Conservation (phyloP, 2,113 vertebrate genomes). For the Tenrec ecaudatus region DNA sequence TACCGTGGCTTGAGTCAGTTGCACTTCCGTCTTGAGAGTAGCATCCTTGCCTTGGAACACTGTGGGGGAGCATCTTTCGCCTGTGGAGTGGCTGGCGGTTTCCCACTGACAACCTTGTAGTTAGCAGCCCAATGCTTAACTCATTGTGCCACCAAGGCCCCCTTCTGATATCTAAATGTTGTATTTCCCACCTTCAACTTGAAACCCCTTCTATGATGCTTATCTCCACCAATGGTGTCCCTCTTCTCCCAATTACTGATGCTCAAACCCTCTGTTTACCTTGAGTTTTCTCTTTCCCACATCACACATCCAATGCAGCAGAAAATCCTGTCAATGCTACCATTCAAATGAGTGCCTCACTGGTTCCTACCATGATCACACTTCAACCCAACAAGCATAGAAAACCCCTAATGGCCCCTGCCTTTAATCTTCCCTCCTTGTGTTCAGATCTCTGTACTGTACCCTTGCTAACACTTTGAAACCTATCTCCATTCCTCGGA, state of each 20-base stretch:
- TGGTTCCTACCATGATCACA: no score
- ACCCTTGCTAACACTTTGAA: neutral
- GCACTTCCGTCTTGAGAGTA: no score
- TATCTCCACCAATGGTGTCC: neutral
- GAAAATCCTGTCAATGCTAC: neutral
- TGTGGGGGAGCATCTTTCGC: no score
- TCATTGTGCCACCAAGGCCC: no score
- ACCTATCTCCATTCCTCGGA: neutral
- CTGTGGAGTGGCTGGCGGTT: no score
- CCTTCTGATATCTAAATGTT: neutral
- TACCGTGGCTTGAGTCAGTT: no score
- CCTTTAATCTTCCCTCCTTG: neutral
- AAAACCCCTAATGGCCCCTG: fast-evolving
- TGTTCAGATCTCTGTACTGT: neutral
- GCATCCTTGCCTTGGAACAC: no score
- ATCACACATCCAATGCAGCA: neutral
- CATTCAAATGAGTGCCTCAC: neutral
- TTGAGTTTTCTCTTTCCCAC: neutral
- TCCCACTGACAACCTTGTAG: no score
- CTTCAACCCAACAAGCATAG: neutral
- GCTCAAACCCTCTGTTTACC: neutral
- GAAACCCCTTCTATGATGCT: neutral
- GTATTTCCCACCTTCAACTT: neutral
- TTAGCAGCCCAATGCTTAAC: no score
- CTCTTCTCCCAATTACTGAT: neutral